Base-by-base conservation (phyloP, 2,113 vertebrate species). In the Pituophis catenifer region DNA sequence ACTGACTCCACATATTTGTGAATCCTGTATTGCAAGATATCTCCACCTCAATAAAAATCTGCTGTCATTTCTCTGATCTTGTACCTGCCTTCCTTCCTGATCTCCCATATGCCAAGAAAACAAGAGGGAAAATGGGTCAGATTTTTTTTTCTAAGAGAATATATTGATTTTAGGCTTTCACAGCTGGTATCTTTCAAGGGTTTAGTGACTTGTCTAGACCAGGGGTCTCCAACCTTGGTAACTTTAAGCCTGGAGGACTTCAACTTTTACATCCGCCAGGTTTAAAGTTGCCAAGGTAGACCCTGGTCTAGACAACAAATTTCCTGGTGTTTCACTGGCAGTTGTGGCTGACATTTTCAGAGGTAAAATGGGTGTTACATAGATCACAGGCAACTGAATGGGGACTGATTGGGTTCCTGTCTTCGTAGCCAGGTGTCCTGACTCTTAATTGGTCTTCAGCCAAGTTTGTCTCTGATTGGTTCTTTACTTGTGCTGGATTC, bases 21-120 rank as follows among this genome's bases (percentile, higher is more conserved):
- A 85, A 91, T 9, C 70, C 23, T 24, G 91, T 33, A 54, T 5
- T 59, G 91, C 87, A 93, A 93, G 91, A 81, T 48, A 88, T 70
- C 91, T 94, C 62, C 86, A 29, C 94, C 55, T 54, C 48, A 44
- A 0, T 86, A 85, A 91, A 38, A 93, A 15, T 85, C 88, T 62
- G 10, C 48, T 62, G 11, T 7, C 86, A 52, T 29, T 88, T 85
- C 13, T 91, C 75, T 88, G 55, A 58, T 54, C 44, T 38, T 88
- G 44, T 29, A 57, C 21, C 62, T 54, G 12, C 7, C n/a, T 75
- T 44, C 86, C n/a, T 57, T n/a, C 52, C 50, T 58, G 15, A 8
- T 10, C 44, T 62, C 19, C 29, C 29, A 59, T 50, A 3, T n/a
- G 29, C 53, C 21, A 54, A 33, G 21, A 54, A 15, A 54, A 24